A percentile compares a stretch with the other conserved stretches of the same genome.
These are phyloP conservation scores for Cyprinella venusta DNA, from an alignment of 2,797 vertebrate species.

Conservation along the genomic window DNA sequence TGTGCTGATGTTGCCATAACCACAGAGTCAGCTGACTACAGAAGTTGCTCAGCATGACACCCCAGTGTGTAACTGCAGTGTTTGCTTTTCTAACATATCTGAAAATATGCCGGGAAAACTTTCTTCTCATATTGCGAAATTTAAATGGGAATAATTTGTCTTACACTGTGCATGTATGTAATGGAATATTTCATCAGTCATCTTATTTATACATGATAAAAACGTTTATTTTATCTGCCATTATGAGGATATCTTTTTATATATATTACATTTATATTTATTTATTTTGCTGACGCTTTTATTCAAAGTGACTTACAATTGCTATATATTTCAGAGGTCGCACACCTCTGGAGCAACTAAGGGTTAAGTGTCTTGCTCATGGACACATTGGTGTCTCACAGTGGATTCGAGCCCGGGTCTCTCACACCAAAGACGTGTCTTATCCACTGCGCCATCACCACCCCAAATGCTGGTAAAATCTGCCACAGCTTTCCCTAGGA, in stretches of 20 bases:
- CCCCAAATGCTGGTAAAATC: neutral
- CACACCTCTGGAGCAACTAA: too few species aligned
- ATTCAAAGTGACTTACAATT: too few species aligned
- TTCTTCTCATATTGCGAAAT: neutral
- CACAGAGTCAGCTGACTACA: neutral
- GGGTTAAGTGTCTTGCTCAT: too few species aligned
- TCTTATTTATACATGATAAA: neutral
- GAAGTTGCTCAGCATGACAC: neutral
- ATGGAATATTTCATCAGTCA: neutral
- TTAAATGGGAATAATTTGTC: neutral
- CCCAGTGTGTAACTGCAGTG: neutral
- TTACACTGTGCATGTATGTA: neutral
- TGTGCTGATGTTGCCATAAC: neutral
- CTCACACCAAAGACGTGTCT: too few species aligned
- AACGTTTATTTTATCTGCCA: neutral
- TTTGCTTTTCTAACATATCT: slow-evolving; percentile 1
- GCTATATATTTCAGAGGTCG: too few species aligned
- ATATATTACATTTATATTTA: neutral
- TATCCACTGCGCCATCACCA: too few species aligned
- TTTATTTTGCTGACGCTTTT: too few species aligned
- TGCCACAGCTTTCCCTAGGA: neutral
- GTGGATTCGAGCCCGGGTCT: too few species aligned
- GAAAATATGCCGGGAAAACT: neutral
- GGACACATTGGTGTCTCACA: too few species aligned
- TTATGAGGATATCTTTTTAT: neutral